Evolutionary conservation across 23 tunicate species (phyloP), one percentile per base, ranked within the genome.

Genomic region (Trididemnum nubilum): DNA sequence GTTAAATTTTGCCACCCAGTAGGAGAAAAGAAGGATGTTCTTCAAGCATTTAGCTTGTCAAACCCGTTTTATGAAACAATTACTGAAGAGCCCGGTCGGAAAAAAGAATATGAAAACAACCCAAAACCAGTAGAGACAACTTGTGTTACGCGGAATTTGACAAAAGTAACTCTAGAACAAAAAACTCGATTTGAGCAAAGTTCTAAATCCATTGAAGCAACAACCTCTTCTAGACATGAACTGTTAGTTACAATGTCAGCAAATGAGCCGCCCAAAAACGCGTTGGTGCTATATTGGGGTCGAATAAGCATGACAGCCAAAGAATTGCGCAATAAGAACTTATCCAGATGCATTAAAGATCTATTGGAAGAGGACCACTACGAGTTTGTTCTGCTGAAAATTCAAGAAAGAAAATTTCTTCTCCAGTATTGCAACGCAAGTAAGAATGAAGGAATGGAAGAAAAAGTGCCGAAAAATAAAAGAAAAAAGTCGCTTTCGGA

Each of bases 261-360:
- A 3, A 12, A 59, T 32, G 90, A 85, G 1, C 65, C 87, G 19
- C 97, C 97, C 12, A 67, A 79, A 66, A 91, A 91, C 33, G 97
- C 97, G 23, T 81, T 91, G 1, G 79, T 91, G 1, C 72, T 69
- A 19, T 85, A 54, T 67, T 75, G 65, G 23, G 97, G 97, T 1
- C 25, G 58, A 23, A 38, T 76, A 23, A 34, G 58, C 1, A 65
- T 91, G 80, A 64, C 74, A 63, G 34, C 81, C 29, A 61, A 76
- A 7, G 97, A 91, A 54, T 74, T 91, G 36, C 80, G 79, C 0
- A 60, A 49, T 29, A 49, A 72, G 35, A 44, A 73, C 34, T 35
- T 81, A 5, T 0, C 54, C n/a, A 63, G 91, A 23, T 36, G 82
- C 50, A 33, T 81, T 29, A 33, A 34, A 5, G 34, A 52, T 12